These are phyloP conservation scores for Periphyllus acericola DNA, from an alignment of 2,888 invertebrate species.

Conservation along the genomic window DNA sequence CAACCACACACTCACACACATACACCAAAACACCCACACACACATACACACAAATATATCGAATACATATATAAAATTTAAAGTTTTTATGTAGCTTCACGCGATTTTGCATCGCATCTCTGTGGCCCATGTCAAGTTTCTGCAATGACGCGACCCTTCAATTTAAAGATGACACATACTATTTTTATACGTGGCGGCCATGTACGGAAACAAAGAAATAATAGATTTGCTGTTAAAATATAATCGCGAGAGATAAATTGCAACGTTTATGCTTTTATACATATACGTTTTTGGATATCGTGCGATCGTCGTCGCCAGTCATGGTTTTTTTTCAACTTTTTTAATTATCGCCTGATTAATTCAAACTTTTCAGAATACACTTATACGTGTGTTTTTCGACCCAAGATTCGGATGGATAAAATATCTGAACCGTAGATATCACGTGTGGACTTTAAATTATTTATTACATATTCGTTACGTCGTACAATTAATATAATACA, in stretches of 20 bases:
- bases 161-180: constrained; percentile 12
- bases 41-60: not conserved
- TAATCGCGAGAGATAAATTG: not conserved
- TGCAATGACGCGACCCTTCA: not conserved
- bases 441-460: no score
- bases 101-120: not conserved
- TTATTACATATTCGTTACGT: no score
- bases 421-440: no score
- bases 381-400: no score
- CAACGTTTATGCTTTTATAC: not conserved
- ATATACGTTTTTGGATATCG: constrained; percentile 19
- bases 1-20: no score
- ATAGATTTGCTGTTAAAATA: not conserved
- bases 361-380: no score
- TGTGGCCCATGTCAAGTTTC: constrained; percentile 4
- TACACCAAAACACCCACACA: no score
- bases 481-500: no score
- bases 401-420: no score
- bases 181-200: not conserved
- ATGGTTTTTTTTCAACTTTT: not conserved
- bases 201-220: constrained; percentile 24
- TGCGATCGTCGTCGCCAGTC: not conserved
- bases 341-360: not conserved
- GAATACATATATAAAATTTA: no score
- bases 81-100: not conserved